Evolutionary conservation across 2,113 vertebrate genomes (phyloP), one percentile per base, ranked within the genome.

Genomic region (Protobothrops mucrosquamatus): DNA sequence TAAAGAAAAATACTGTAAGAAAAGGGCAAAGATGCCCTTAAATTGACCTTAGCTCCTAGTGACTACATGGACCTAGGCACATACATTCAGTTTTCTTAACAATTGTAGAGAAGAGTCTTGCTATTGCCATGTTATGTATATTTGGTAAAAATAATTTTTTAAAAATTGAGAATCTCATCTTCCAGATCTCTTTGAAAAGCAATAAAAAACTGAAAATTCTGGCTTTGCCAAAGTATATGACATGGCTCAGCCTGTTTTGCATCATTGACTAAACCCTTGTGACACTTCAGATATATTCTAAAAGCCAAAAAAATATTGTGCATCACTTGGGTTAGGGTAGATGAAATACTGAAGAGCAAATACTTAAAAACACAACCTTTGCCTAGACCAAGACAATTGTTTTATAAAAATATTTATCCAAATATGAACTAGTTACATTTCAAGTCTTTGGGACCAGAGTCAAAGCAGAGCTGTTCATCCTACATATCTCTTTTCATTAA

Each of bases 401-500:
- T 23, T 81, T 52, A 81, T 81, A 24, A 24, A 54, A 52, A 91
- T 12, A 74, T 15, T 39, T 81, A 18, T 52, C 39, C 55, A 23
- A 85, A 29, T 24, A 39, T 56, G 55, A 85, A 91, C 6, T 23
- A 91, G 26, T 91, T 55, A 85, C 20, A 56, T 54, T 81, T 29
- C 29, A 54, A 74, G 10, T 74, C 20, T 85, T 86, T 91, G 55
- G 8, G 18, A 59, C 85, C 52, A 24, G 51, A 89, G 39, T 61
- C 24, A 34, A 23, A 69, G 89, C 18, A 43, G 29, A n/a, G 29
- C 15, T 20, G 15, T 48, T 22, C 91, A 91, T 89, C 54, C 9
- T 48, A 29, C 95, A 86, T 91, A 94, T 92, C 56, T 34, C 51
- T 91, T 94, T 95, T 89, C 57, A 89, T 56, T 92, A 92, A 85